Evolutionary conservation across 2,888 invertebrate genomes (phyloP), one percentile per base, ranked within the genome.

Genomic region (Craniophora ligustri): DNA sequence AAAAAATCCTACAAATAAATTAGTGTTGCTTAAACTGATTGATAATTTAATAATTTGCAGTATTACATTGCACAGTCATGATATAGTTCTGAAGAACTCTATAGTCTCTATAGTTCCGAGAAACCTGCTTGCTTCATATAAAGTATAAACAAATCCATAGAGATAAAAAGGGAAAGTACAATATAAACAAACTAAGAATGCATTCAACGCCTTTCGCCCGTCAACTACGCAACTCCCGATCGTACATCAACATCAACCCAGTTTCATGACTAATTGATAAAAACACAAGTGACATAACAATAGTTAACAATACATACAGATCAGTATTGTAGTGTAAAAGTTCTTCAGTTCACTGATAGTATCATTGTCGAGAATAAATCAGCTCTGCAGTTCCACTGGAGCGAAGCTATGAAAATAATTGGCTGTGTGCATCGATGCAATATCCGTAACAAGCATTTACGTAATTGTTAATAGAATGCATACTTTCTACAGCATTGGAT

Each of bases 381-480:
- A 46, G 38, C 16, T 54, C 16, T 26, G 16, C 31, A 40, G 18
- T 42, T 59, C 36, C 54, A 44, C 15, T 61, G 28, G 30, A 50
- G 62, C 49, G 50, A 48, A 45, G 39, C 54, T 16, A 32, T 34
- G 30, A 48, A 62, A 54, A 57, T 57, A 72, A 55, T 53, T 42
- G 48, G 40, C 46, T 56, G 46, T 62, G 50, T 60, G 59, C 49
- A 53, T 59, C 60, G 58, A 68, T 57, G 74, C 72, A 72, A 74
- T 57, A 67, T 69, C 70, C 70, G 67, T 67, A 58, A 65, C 51
- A 32, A 55, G 38, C 18, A 44, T 62, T 77, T 76, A 70, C 72
- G 63, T 67, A 72, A 76, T 44, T 50, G 46, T 38, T 63, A 36
- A 30, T 39, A 47, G 38, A 55, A 66, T 66, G 48, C 49, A 65